Evolutionary conservation across 2,888 invertebrate genomes (phyloP).

Genomic region (Ischnus inquisitorius): DNA sequence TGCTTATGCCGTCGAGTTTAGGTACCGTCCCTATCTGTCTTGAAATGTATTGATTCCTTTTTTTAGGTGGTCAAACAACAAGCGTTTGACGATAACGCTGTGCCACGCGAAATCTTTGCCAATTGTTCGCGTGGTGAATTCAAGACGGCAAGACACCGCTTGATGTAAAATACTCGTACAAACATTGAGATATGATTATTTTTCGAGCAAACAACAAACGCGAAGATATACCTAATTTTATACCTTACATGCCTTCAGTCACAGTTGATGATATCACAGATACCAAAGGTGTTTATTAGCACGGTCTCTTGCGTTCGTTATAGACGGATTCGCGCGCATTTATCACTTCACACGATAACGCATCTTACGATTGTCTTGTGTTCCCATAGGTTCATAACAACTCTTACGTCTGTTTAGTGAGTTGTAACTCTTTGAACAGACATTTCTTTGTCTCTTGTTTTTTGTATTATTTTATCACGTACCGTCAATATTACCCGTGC

Average conservation of each 20-base stretch:
- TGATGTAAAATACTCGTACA: neutral
- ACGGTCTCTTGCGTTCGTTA: conserved; percentile 1
- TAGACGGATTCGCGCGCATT: neutral
- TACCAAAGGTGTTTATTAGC: conserved; percentile 3
- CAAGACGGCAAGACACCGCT: neutral
- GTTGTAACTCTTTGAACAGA: neutral
- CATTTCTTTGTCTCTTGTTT: neutral
- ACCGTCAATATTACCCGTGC: neutral
- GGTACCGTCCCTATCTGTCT: no score
- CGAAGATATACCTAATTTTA: neutral
- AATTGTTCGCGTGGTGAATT: neutral
- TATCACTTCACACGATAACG: neutral
- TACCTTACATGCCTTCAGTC: neutral
- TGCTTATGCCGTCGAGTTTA: no score
- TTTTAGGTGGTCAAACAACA: no score
- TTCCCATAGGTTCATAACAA: neutral
- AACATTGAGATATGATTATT: conserved; percentile 4
- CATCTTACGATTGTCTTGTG: neutral
- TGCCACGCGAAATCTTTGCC: neutral
- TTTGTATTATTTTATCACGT: neutral
- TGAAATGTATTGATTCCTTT: no score
- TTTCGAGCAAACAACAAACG: conserved; percentile 5
- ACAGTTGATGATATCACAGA: neutral
- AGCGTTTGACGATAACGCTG: no score
- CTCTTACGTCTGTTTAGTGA: neutral